These are phyloP conservation scores for Celastrina argiolus DNA, from an alignment of 2,888 invertebrate genomes.

Conservation along the genomic window DNA sequence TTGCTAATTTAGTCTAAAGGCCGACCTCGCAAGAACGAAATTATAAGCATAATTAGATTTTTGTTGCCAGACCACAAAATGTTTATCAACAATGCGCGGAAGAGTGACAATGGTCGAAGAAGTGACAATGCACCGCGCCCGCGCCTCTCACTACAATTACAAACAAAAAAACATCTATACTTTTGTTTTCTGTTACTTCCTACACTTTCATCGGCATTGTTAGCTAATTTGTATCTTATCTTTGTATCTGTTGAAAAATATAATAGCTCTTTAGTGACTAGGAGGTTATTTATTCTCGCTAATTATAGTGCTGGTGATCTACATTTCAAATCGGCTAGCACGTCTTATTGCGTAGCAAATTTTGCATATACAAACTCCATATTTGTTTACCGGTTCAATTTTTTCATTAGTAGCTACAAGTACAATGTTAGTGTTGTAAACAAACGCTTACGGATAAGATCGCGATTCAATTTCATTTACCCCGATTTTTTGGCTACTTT, in stretches of 20 bases:
- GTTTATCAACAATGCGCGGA: constrained; percentile 58
- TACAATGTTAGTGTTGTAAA: no score
- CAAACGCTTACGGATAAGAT: no score
- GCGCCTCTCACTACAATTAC: constrained; percentile 64
- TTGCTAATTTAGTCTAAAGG: no score
- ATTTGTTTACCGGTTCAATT: no score
- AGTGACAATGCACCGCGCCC: constrained; percentile 46
- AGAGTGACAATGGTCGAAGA: constrained; percentile 50
- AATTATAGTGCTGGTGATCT: neutral
- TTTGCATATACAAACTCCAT: no score
- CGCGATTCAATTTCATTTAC: no score
- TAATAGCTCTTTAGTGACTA: constrained; percentile 15
- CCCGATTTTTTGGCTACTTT: no score
- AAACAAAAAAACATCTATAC: constrained; percentile 48
- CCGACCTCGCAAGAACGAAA: no score
- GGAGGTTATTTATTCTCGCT: neutral
- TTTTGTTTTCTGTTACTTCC: constrained; percentile 71
- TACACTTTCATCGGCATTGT: constrained; percentile 38
- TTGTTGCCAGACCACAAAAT: constrained; percentile 3
- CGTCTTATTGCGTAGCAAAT: neutral
- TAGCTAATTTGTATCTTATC: constrained; percentile 28
- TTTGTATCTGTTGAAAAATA: constrained; percentile 22
- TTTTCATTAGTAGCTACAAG: no score
- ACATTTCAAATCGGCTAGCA: neutral
- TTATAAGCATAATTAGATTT: neutral